A percentile compares a stretch with the other conserved stretches of the same genome.
phyloP scores from a whole-genome alignment of 2,113 vertebrate species.

The Mellivora capensis region DNA sequence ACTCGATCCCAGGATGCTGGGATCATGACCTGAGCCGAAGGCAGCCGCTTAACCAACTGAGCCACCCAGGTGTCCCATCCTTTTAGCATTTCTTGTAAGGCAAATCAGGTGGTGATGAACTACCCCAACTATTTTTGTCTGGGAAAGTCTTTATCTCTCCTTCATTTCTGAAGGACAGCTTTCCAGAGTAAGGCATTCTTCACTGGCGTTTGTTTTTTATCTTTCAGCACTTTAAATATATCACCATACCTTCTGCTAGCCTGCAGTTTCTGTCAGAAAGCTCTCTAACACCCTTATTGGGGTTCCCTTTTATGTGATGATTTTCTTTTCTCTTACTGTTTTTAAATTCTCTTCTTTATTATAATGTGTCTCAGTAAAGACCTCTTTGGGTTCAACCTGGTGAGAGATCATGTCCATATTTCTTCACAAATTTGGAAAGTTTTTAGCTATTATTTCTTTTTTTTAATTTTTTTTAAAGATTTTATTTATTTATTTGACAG shows the following conservation, averaged over 20 bases:
- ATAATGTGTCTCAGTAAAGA: background rate
- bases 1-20: too few relatives aligned
- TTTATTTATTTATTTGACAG: too few relatives aligned
- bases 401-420: background rate
- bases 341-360: background rate
- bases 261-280: background rate
- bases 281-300: background rate
- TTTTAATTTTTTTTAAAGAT: too few relatives aligned
- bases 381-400: background rate
- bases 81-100: background rate
- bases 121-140: background rate
- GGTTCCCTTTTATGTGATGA: background rate
- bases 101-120: background rate
- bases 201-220: background rate
- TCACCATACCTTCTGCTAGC: background rate
- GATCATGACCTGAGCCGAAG: too few relatives aligned
- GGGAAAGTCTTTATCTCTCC: background rate
- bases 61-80: too few relatives aligned
- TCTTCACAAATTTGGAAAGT: background rate
- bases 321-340: background rate
- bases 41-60: too few relatives aligned
- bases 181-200: background rate
- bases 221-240: background rate
- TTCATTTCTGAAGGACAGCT: background rate
- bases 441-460: background rate